Conservation (phyloP, 2,888 invertebrate genomes). For the Ceraclea dissimilis region DNA sequence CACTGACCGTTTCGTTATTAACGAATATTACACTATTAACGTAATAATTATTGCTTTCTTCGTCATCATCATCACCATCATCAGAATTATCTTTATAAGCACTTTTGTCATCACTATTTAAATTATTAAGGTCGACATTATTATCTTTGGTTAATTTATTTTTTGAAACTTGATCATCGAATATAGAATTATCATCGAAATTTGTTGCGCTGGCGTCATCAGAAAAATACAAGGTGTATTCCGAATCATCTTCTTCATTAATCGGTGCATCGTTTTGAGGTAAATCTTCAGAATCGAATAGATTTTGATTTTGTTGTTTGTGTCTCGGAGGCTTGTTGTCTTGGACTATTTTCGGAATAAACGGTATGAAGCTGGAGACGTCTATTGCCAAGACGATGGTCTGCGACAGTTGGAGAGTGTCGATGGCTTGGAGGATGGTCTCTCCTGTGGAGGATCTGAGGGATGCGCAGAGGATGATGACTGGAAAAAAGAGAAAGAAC, state of each 20-base stretch:
- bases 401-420: constrained; percentile 37
- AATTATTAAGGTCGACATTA: neutral
- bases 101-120: neutral
- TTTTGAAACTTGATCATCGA: no score
- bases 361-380: constrained; percentile 36
- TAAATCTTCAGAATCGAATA: constrained; percentile 7
- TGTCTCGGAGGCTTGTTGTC: neutral
- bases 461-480: constrained; percentile 45
- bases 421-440: constrained; percentile 37
- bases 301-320: constrained; percentile 4
- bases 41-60: neutral
- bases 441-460: constrained; percentile 36
- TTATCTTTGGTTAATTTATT: no score
- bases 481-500: constrained; percentile 34
- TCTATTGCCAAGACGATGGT: constrained; percentile 39
- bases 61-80: neutral
- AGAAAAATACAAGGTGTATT: neutral
- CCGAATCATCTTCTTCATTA: neutral
- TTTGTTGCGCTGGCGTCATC: neutral
- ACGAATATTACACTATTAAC: neutral
- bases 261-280: constrained; percentile 13
- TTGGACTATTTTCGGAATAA: constrained; percentile 28
- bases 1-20: neutral
- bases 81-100: neutral
- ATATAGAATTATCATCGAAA: neutral